phyloP scores from a whole-genome alignment of 1,140 invertebrate species.

The Steinernema feltiae region DNA sequence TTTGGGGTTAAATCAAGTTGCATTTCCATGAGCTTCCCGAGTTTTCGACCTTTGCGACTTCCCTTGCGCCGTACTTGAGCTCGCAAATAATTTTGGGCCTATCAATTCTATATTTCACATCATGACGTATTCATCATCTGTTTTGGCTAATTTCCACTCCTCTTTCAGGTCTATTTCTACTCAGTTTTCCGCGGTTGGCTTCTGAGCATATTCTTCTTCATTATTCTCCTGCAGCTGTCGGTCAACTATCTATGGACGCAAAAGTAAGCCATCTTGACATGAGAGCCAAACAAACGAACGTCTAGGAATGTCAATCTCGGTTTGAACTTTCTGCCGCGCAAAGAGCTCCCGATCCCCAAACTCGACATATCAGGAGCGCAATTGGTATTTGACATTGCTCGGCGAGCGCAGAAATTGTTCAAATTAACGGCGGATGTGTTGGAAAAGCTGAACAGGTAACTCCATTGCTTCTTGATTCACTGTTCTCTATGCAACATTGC shows the following conservation, averaged over 20 bases:
- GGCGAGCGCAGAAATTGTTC: conserved; percentile 39
- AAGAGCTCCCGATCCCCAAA: conserved; percentile 35
- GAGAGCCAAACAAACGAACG: conserved; percentile 5
- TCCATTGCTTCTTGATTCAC: neutral
- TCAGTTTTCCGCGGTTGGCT: conserved; percentile 41
- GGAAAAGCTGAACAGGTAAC: conserved; percentile 39
- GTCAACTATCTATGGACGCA: conserved; percentile 43
- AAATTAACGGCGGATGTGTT: conserved; percentile 44
- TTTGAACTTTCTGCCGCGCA: conserved; percentile 43
- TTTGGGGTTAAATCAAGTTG: too few relatives aligned
- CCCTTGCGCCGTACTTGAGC: too few relatives aligned
- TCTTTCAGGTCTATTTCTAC: conserved; percentile 43
- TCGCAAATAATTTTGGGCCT: too few relatives aligned
- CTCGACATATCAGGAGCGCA: conserved; percentile 50
- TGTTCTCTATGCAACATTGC: conserved; percentile 23
- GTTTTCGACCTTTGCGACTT: too few relatives aligned
- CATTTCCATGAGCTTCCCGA: too few relatives aligned
- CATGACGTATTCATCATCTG: too few relatives aligned
- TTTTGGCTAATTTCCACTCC: neutral
- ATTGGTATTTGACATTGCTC: conserved; percentile 49
- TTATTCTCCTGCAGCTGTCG: conserved; percentile 43
- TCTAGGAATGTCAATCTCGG: conserved; percentile 47
- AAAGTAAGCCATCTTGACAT: conserved; percentile 31
- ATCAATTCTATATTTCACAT: too few relatives aligned
- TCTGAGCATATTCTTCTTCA: conserved; percentile 29